Base-by-base conservation (phyloP, 2,888 invertebrate species). In the Palloptera scutellata region DNA sequence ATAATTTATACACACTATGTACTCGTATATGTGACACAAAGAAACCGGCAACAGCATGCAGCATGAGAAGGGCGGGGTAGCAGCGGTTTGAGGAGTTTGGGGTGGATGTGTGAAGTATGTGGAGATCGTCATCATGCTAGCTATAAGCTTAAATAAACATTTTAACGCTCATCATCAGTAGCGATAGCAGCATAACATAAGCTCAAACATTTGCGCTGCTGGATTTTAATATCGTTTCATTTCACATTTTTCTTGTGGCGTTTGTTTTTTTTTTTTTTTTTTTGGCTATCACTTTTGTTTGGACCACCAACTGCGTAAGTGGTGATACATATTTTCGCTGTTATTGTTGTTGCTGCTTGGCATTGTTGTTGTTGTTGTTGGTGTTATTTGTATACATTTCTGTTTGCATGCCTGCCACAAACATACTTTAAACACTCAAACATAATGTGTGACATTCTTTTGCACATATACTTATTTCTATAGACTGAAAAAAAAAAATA, bases 281-380 rank as follows among this genome's bases (percentile, higher is more conserved):
- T n/a, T 48, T 48, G 15, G 15, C 13, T 15, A 17, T 53, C 12
- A 53, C 5, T 48, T n/a, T 48, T 15, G n/a, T 48, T 48, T 48
- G 57, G 57, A 41, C 57, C 57, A 40, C 57, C 57, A 57, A 57
- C 57, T 57, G 57, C 13, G 57, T 57, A 54, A 54, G 48, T 48
- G 48, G 13, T 48, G 48, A 15, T 48, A 30, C 30, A 30, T 30
- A 4, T 30, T 30, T 30, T 30, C 30, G 2, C 6, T 30, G 30
- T 30, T 30, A 6, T 30, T 30, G 30, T 30, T 30, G 30, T 30
- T 30, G 30, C 6, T 30, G 30, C 30, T 4, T 30, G 30, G 30
- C 30, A 30, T 30, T 30, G 2, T 30, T 30, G 6, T 30, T 30
- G 6, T 30, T 30, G 6, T 30, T 30, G 30, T 30, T 30, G 30